These are phyloP conservation scores for Porites rus DNA, from an alignment of 92 coral and sea anemone genomes.

Conservation along the genomic window DNA sequence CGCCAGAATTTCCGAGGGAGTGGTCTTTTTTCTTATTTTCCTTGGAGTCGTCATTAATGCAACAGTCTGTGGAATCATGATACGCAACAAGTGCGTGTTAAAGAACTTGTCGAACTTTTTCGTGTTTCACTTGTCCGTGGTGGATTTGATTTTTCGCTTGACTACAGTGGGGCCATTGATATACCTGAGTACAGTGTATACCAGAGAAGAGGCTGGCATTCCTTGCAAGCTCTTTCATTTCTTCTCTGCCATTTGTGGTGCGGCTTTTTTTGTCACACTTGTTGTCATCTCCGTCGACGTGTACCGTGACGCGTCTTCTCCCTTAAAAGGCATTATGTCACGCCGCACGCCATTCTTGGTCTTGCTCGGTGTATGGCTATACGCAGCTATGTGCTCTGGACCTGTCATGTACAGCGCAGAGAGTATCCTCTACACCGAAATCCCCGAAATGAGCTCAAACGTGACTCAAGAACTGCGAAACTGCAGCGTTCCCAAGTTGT, in stretches of 20 bases:
- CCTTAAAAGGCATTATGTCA: slow-evolving; percentile 47
- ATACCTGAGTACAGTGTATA: slow-evolving; percentile 29
- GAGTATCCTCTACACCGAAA: slow-evolving; percentile 43
- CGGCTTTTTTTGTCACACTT: slow-evolving; percentile 50
- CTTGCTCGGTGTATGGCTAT: slow-evolving; percentile 60
- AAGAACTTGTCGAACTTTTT: slow-evolving; percentile 61
- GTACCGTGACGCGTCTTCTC: slow-evolving; percentile 36
- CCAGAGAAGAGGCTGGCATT: background rate
- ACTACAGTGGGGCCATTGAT: slow-evolving; percentile 46
- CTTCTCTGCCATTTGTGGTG: slow-evolving; percentile 39
- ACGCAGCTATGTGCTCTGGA: slow-evolving; percentile 52
- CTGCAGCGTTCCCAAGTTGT: slow-evolving; percentile 52
- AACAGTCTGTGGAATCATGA: slow-evolving; percentile 40
- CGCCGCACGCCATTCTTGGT: slow-evolving; percentile 53
- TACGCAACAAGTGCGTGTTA: slow-evolving; percentile 40
- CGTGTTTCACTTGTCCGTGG: slow-evolving; percentile 45
- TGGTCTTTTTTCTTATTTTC: slow-evolving; percentile 24
- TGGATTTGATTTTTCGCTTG: slow-evolving; percentile 40
- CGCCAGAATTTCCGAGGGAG: slow-evolving; percentile 25
- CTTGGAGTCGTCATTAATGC: slow-evolving; percentile 41
- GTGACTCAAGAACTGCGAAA: slow-evolving; percentile 1
- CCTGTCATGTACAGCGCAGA: slow-evolving; percentile 70
- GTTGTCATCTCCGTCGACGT: slow-evolving; percentile 44
- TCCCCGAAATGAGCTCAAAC: slow-evolving; percentile 45
- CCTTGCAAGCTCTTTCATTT: slow-evolving; percentile 44